These are phyloP conservation scores for Dermatemys mawii DNA, from an alignment of 2,113 vertebrate species.

Conservation along the genomic window DNA sequence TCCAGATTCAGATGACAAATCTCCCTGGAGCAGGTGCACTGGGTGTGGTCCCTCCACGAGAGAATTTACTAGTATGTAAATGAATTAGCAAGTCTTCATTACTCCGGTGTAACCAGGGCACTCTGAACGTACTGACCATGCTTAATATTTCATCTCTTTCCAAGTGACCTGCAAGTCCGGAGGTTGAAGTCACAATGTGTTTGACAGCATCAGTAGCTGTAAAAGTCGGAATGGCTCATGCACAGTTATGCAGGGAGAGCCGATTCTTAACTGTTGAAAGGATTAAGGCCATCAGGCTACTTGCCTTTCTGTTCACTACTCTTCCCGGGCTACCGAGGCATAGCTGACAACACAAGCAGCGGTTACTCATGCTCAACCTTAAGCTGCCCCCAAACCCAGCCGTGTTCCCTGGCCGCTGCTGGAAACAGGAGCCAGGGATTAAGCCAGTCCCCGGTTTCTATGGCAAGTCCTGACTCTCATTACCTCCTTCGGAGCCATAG, in stretches of 20 bases:
- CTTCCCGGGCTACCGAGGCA: neutral
- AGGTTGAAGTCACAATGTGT: neutral
- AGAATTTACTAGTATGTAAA: neutral
- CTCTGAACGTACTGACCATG: neutral
- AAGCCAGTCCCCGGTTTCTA: neutral
- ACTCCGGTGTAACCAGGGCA: neutral
- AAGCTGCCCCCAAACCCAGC: neutral
- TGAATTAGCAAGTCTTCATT: slow-evolving; percentile 44
- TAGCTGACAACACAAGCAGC: neutral
- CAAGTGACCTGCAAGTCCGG: neutral
- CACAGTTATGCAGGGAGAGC: neutral
- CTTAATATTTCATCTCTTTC: neutral
- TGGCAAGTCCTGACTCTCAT: neutral
- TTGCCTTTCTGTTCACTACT: no score
- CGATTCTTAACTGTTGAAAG: neutral
- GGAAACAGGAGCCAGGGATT: neutral
- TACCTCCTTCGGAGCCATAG: slow-evolving; percentile 71
- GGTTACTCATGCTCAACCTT: neutral
- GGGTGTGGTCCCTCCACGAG: slow-evolving; percentile 3
- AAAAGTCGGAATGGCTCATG: neutral
- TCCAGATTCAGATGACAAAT: slow-evolving; percentile 24
- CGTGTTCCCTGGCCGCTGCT: neutral
- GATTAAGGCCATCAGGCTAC: neutral
- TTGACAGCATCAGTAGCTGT: neutral
- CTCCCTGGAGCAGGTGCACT: slow-evolving; percentile 59